Evolutionary conservation across 1,140 invertebrate species (phyloP).

Genomic region (Rhagoletis zephyria): DNA sequence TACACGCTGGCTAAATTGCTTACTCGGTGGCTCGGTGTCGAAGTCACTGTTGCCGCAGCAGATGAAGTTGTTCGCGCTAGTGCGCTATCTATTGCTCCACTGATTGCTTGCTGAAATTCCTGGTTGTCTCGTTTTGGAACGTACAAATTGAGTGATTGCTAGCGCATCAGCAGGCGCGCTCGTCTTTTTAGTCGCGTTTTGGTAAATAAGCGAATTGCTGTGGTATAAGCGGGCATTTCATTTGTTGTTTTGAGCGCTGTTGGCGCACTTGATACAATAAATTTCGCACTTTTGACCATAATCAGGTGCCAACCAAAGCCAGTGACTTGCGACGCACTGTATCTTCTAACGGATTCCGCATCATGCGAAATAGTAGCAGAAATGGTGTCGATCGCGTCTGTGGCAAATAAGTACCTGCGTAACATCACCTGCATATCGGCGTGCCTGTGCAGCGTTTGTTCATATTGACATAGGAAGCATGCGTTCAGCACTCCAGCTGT

Average conservation of each 20-base stretch:
- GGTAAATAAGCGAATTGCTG: slow-evolving; percentile 5
- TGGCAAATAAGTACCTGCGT: background rate
- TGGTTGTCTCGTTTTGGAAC: slow-evolving; percentile 39
- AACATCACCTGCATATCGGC: background rate
- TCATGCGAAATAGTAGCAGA: background rate
- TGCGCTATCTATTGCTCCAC: background rate
- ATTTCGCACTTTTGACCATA: slow-evolving; percentile 5
- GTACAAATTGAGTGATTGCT: slow-evolving; percentile 38
- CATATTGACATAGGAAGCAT: background rate
- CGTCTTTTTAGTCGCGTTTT: background rate
- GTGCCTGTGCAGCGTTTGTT: background rate
- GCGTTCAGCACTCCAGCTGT: slow-evolving; percentile 17
- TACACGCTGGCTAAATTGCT: background rate
- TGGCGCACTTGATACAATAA: background rate
- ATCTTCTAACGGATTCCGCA: background rate
- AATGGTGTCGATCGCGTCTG: background rate
- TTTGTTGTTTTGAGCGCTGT: background rate
- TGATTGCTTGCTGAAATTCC: slow-evolving; percentile 26
- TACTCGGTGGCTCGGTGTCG: background rate
- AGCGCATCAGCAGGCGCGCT: background rate
- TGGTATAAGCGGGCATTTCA: background rate
- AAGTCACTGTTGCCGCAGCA: background rate
- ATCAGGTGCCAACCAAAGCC: background rate
- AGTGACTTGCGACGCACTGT: background rate
- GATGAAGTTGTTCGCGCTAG: slow-evolving; percentile 18